phyloP scores from a whole-genome alignment of 2,888 invertebrate species.

The Tortricodes alternella region DNA sequence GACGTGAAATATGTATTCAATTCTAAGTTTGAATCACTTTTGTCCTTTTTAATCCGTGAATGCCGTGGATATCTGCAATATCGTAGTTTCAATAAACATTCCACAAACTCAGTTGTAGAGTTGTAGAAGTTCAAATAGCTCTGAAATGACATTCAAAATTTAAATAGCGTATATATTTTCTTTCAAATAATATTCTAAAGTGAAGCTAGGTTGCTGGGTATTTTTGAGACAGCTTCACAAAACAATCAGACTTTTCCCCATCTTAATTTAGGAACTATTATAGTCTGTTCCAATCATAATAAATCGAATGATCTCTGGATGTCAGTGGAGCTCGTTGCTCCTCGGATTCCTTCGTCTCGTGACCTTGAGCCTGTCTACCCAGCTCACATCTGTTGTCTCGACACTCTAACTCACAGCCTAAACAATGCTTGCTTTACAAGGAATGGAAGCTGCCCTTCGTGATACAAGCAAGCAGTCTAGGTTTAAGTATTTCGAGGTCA shows the following conservation, averaged over 20 bases:
- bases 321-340: slow-evolving; percentile 6
- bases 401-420: background rate
- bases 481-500: background rate
- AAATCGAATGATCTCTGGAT: slow-evolving; percentile 11
- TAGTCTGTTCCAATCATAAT: background rate
- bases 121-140: background rate
- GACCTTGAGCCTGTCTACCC: slow-evolving; percentile 8
- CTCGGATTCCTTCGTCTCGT: slow-evolving; percentile 10
- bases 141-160: background rate
- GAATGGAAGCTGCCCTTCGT: background rate
- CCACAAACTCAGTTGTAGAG: background rate
- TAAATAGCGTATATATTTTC: background rate
- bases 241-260: background rate
- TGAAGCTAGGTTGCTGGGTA: background rate
- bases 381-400: background rate
- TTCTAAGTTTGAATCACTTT: too few species aligned
- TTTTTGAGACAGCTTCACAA: background rate
- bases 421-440: background rate
- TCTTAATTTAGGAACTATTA: background rate
- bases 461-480: background rate
- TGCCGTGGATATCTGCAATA: too few species aligned
- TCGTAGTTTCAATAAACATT: too few species aligned
- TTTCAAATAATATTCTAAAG: background rate
- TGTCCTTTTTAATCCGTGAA: too few species aligned
- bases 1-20: too few species aligned